Base-by-base conservation (phyloP, 2,888 invertebrate genomes). In the Trichogramma evanescens region DNA sequence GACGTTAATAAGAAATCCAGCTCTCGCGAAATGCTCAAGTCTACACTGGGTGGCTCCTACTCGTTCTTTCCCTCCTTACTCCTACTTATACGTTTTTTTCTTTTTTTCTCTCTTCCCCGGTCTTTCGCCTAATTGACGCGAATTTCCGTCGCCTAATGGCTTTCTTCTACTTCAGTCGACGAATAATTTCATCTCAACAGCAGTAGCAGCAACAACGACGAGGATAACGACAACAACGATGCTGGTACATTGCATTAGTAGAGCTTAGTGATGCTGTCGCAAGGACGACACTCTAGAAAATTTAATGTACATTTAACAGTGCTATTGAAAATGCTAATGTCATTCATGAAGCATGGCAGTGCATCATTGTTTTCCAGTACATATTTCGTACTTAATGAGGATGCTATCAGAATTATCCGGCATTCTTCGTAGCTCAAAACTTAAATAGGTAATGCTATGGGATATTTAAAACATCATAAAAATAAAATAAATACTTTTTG, bases 1-100 rank as follows among this genome's bases (percentile, higher is more conserved):
- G 69, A 69, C 66, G 68, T 72, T 71, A 72, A 71, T 71, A 73
- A 72, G 69, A 65, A 62, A 68, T 68, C 57, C 61, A 50, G 56
- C 56, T 59, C 59, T 58, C 48, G 52, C 54, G 7, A 13, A 6
- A 39, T 43, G n/a, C 38, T 40, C 40, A 38, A 38, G 43, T 43
- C 3, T 42, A 4, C 38, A 42, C 6, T 3, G 8, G 2, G n/a
- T 43, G 3, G 52, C 53, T 38, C 44, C 9, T 39, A 10, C 10
- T 48, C 10, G 10, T n/a, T 48, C 48, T 48, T 6, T 48, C n/a
- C 13, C 10, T 48, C 10, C 13, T 7, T 10, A 13, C 10, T 48
- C 10, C 13, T 7, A 6, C 48, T 48, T 2, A n/a, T 10, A n/a
- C 46, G 44, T 7, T 7, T 44, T 44, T 38, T 42, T 54, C 50